Conservation (phyloP, 1,140 invertebrate genomes). For the Bombus polaris region DNA sequence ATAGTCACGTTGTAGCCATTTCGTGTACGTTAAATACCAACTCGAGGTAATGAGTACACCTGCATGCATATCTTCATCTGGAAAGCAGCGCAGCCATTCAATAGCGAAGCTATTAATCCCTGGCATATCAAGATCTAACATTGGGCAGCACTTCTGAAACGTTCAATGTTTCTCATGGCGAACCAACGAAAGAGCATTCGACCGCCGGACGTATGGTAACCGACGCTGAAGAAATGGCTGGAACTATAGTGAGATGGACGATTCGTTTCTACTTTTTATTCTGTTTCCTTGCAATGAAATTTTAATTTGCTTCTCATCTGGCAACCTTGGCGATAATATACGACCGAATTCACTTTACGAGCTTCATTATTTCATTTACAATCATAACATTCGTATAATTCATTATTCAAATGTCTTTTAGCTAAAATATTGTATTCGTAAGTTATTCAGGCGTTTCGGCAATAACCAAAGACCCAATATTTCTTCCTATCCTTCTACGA, state of each 20-base stretch:
- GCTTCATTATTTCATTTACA: not conserved
- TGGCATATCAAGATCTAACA: slow-evolving; percentile 31
- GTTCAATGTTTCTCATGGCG: not conserved
- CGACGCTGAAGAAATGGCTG: not conserved
- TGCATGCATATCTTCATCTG: slow-evolving; percentile 43
- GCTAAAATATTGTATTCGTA: not conserved
- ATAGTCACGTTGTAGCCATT: slow-evolving; percentile 29
- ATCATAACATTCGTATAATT: not conserved
- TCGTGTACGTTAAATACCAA: slow-evolving; percentile 25
- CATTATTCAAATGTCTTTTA: not conserved
- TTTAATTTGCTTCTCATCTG: not conserved
- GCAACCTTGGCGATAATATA: not conserved
- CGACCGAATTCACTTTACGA: not conserved
- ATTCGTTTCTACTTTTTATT: not conserved
- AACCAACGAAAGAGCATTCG: not conserved
- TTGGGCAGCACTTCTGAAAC: slow-evolving; percentile 1
- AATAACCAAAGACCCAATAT: not conserved
- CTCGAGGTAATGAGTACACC: slow-evolving; percentile 42
- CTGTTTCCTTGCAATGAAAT: not conserved
- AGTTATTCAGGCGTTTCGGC: not conserved
- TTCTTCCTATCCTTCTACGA: not conserved
- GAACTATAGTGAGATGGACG: not conserved
- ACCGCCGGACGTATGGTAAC: not conserved
- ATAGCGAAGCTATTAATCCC: slow-evolving; percentile 43
- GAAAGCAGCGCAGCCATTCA: slow-evolving; percentile 22